Percentiles rank a stretch among this genome's conserved stretches.
Conservation (phyloP, 2,797 vertebrate genomes). For the Phoxinus dragarum region DNA sequence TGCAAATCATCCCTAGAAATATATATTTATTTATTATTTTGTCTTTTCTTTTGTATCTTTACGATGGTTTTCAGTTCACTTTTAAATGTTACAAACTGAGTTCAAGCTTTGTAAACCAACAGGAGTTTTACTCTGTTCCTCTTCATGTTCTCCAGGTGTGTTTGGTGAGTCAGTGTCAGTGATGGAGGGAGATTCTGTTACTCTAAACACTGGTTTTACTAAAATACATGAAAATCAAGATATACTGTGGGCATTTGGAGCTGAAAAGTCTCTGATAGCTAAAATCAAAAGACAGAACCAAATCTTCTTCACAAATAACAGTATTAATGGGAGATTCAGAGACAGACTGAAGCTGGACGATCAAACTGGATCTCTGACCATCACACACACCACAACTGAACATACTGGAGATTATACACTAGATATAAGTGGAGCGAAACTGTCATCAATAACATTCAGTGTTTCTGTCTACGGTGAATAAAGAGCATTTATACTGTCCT, state of each 20-base stretch:
- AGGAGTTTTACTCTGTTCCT: no score
- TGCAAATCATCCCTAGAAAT: no score
- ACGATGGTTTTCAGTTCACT: not conserved
- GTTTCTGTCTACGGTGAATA: not conserved
- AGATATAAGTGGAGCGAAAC: accelerated
- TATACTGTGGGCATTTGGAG: not conserved
- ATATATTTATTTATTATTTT: no score
- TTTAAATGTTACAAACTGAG: no score
- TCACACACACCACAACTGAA: not conserved
- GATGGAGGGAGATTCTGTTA: no score
- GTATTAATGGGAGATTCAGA: not conserved
- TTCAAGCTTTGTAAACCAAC: no score
- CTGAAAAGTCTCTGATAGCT: not conserved
- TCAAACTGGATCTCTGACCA: not conserved
- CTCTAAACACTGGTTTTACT: not conserved
- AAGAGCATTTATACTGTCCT: not conserved
- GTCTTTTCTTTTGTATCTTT: no score
- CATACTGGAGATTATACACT: not conserved
- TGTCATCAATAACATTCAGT: accelerated
- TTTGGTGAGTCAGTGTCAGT: no score
- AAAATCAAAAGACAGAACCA: accelerated
- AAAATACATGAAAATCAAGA: not conserved
- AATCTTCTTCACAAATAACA: not conserved
- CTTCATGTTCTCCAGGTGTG: no score
- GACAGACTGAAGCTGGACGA: not conserved